phyloP scores from a whole-genome alignment of 2,113 vertebrate genomes.

The Catagonus wagneri region DNA sequence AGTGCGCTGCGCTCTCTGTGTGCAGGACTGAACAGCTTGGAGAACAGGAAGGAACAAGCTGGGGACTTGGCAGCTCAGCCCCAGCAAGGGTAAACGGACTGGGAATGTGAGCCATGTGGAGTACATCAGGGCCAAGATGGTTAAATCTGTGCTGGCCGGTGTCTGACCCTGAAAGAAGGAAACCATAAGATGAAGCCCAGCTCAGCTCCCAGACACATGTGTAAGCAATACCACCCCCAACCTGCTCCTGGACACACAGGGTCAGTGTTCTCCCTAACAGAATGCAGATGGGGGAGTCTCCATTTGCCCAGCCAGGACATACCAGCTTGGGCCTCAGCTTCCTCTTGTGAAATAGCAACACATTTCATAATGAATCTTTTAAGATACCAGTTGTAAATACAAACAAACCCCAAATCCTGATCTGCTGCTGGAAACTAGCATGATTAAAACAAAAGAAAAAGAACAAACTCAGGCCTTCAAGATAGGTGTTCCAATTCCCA shows the following conservation, averaged over 20 bases:
- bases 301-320: not conserved
- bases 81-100: constrained; percentile 69
- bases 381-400: constrained; percentile 66
- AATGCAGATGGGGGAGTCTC: constrained; percentile 64
- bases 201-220: constrained; percentile 67
- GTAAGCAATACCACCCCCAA: constrained; percentile 73
- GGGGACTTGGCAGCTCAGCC: constrained; percentile 65
- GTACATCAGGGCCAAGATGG: constrained; percentile 78
- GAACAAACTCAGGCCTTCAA: not conserved
- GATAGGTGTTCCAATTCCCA: not conserved
- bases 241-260: constrained; percentile 29
- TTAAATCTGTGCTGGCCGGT: constrained; percentile 78
- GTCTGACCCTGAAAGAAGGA: constrained; percentile 81
- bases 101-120: constrained; percentile 82
- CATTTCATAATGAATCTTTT: constrained; percentile 76
- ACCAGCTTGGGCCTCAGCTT: constrained; percentile 62
- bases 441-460: constrained; percentile 27
- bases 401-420: constrained; percentile 67
- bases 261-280: constrained; percentile 68
- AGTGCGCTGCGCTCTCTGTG: constrained; percentile 56
- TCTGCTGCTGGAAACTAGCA: constrained; percentile 50
- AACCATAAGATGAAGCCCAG: constrained; percentile 46
- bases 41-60: constrained; percentile 65
- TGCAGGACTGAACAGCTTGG: constrained; percentile 60
- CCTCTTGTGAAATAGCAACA: constrained; percentile 54